Base-by-base conservation (phyloP, 2,113 vertebrate genomes). In the Neopipo cinnamomea region DNA sequence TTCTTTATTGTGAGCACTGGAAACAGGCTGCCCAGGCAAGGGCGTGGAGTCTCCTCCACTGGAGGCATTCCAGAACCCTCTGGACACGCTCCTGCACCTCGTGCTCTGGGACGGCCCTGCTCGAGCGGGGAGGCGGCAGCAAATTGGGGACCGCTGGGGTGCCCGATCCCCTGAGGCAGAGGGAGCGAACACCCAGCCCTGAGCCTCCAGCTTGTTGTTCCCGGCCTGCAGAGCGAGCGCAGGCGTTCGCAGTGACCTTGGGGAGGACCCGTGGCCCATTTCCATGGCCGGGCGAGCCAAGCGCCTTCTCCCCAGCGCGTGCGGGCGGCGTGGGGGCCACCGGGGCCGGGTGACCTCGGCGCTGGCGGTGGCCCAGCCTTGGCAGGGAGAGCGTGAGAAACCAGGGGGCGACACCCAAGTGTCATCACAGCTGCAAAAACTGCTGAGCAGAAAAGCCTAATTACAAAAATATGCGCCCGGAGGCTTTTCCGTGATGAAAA, bases 341-440 rank as follows among this genome's bases (percentile, higher is more conserved):
- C 59, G 37, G 6, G 70, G 96, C 89, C 61, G 97, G 74, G 92
- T 96, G 98, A 98, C 98, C 98, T 98, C 98, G 92, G 92, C 1
- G 91, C 98, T 99, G 99, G 98, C 98, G 47, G 90, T 17, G 76
- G 92, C 98, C 98, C 98, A 98, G 96, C 70, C 96, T 98, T 98
- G 98, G 98, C 99, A 98, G 96, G 92, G 20, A 94, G 98, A 98
- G 98, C 98, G 98, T 99, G 99, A 98, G 99, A 99, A 99, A 98
- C 91, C 97, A 95, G 98, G 98, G 98, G 98, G 98, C 98, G 98
- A 99, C 98, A 98, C 98, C 98, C 98, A 94, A 98, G 98, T 98
- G 98, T 99, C 98, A 98, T 98, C 98, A 98, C 99, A 99, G 99
- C 99, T 99, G 99, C 98, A 98, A 97, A 98, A 98, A 97, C 98